Percentiles rank a stretch among this genome's conserved stretches.
Evolutionary conservation across 2,113 vertebrate species (phyloP).

Genomic region (Puffinus mauretanicus): DNA sequence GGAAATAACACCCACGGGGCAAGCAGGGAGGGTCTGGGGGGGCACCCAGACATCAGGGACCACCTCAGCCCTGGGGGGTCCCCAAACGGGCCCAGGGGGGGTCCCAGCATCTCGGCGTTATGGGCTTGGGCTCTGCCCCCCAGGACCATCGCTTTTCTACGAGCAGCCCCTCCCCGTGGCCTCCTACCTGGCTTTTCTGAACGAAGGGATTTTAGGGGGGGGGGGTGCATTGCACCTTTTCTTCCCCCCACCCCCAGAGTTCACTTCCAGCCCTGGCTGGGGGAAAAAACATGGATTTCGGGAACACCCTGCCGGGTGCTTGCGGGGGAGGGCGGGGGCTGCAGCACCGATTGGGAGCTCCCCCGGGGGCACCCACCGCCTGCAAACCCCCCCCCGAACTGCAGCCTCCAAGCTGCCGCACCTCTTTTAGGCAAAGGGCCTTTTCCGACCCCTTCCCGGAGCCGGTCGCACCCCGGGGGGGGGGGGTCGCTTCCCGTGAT

Average conservation of each 20-base stretch:
- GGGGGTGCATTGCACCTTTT: too few relatives aligned
- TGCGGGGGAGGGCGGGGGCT: fast-evolving
- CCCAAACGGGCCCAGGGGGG: not conserved
- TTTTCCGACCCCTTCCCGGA: too few relatives aligned
- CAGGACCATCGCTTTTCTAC: too few relatives aligned
- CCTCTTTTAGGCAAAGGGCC: too few relatives aligned
- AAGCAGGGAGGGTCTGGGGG: not conserved
- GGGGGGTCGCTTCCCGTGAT: fast-evolving
- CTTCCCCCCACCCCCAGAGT: too few relatives aligned
- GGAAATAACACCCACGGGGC: not conserved
- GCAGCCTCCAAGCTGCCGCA: not conserved
- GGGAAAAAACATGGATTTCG: fast-evolving
- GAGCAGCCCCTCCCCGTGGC: not conserved
- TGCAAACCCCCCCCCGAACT: not conserved
- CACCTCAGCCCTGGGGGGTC: too few relatives aligned
- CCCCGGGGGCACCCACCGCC: fast-evolving
- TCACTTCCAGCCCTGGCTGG: too few relatives aligned
- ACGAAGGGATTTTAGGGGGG: too few relatives aligned
- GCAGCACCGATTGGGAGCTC: not conserved
- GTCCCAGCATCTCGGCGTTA: too few relatives aligned
- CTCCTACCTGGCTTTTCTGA: not conserved
- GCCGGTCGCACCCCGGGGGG: too few relatives aligned
- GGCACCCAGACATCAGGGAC: not conserved
- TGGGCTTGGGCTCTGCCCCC: not conserved
- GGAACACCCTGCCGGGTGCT: too few relatives aligned